Percentiles rank a stretch among this genome's conserved stretches.
Evolutionary conservation across 1,140 invertebrate species (phyloP).

Genomic region (Idris sp.): DNA sequence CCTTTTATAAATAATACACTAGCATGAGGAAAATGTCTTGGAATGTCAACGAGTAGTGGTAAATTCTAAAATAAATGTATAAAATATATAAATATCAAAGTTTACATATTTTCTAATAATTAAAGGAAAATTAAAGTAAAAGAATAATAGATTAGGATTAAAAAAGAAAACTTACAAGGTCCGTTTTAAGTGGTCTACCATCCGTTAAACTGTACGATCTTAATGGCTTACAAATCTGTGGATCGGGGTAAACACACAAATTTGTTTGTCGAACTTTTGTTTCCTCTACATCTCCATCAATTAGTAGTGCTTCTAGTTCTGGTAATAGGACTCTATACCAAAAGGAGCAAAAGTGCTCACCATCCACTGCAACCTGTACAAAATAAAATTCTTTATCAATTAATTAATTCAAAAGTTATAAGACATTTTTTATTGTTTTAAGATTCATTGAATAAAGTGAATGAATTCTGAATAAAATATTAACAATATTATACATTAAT

Average conservation of each 20-base stretch:
- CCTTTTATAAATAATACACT: constrained; percentile 80
- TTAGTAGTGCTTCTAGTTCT: constrained; percentile 78
- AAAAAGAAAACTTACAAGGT: constrained; percentile 66
- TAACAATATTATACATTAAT: no score
- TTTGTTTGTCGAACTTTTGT: constrained; percentile 72
- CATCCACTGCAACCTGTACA: constrained; percentile 83
- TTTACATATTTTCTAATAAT: no score
- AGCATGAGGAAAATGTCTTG: constrained; percentile 75
- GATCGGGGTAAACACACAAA: constrained; percentile 77
- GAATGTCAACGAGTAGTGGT: constrained; percentile 75
- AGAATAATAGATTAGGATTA: no score
- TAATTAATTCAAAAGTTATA: no score
- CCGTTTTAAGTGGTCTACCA: constrained; percentile 63
- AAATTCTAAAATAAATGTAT: constrained; percentile 48
- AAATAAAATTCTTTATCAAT: constrained; percentile 2
- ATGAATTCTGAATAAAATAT: no score
- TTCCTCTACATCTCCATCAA: constrained; percentile 81
- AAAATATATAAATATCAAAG: no score
- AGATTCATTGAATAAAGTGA: no score
- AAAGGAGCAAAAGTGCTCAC: constrained; percentile 85
- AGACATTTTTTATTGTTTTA: no score
- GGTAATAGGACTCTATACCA: constrained; percentile 81
- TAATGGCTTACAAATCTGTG: constrained; percentile 67
- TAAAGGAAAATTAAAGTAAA: no score
- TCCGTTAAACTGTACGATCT: constrained; percentile 64